Evolutionary conservation across 1,140 invertebrate species (phyloP).

Genomic region (Lutraria rhynchaena): DNA sequence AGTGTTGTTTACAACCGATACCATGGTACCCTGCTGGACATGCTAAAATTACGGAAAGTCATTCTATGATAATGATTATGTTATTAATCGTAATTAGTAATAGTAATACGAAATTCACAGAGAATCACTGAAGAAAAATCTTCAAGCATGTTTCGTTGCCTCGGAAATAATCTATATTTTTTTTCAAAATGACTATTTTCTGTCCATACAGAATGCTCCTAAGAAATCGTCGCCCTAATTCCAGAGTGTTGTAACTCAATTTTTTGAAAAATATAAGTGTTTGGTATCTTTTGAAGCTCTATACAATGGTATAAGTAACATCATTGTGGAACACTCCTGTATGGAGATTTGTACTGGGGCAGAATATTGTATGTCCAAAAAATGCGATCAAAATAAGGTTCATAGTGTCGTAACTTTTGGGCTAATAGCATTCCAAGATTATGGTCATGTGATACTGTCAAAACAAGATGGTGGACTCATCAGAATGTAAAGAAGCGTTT

Average conservation of each 20-base stretch:
- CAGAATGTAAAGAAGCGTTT: too few species aligned
- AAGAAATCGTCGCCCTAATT: constrained; percentile 8
- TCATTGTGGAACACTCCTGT: not conserved
- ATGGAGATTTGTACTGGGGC: not conserved
- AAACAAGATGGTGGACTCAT: not conserved
- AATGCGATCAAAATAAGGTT: not conserved
- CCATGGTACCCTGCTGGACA: too few species aligned
- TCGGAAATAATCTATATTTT: too few species aligned
- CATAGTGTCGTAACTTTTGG: constrained; percentile 4
- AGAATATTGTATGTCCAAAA: constrained; percentile 5
- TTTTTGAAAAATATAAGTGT: not conserved
- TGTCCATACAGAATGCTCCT: too few species aligned
- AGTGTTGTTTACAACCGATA: too few species aligned
- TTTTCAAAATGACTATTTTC: too few species aligned
- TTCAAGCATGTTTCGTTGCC: too few species aligned
- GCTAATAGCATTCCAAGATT: constrained; percentile 4
- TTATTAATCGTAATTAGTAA: too few species aligned
- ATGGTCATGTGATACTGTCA: not conserved
- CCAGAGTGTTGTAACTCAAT: constrained; percentile 7
- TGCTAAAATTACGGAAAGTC: too few species aligned
- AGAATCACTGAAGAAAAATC: too few species aligned
- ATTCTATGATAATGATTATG: too few species aligned
- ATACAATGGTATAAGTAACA: not conserved
- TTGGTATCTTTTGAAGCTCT: not conserved
- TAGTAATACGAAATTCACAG: too few species aligned